phyloP scores from a whole-genome alignment of 2,888 invertebrate genomes.

The Baronia brevicornis region DNA sequence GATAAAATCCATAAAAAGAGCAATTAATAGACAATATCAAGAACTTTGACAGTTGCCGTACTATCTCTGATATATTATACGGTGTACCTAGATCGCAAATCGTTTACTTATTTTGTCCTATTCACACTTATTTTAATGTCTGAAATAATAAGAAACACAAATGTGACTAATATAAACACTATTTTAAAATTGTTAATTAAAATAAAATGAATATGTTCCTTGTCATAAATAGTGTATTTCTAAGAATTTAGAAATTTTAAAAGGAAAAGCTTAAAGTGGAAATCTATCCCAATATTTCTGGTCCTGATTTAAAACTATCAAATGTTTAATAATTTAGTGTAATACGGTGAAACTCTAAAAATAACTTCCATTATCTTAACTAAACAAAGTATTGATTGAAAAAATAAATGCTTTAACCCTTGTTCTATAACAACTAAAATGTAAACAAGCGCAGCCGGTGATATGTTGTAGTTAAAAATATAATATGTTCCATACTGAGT shows the following conservation, averaged over 20 bases:
- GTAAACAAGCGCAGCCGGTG: slow-evolving; percentile 28
- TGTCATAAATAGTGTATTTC: too few relatives aligned
- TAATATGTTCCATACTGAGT: slow-evolving; percentile 30
- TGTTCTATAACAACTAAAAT: slow-evolving; percentile 7
- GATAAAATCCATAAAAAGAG: slow-evolving; percentile 51
- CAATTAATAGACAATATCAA: slow-evolving; percentile 67
- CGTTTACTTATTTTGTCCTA: slow-evolving; percentile 36
- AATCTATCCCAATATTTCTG: too few relatives aligned
- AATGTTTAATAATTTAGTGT: neutral
- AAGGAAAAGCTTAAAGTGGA: too few relatives aligned
- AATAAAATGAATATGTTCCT: too few relatives aligned
- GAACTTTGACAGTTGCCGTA: slow-evolving; percentile 48
- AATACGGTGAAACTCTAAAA: slow-evolving; percentile 22
- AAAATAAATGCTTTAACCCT: slow-evolving; percentile 30
- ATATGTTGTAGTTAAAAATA: slow-evolving; percentile 26
- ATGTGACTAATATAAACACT: slow-evolving; percentile 4
- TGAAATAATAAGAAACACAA: slow-evolving; percentile 29
- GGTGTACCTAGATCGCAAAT: slow-evolving; percentile 25
- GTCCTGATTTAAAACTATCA: neutral
- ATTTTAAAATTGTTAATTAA: too few relatives aligned
- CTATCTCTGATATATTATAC: slow-evolving; percentile 48
- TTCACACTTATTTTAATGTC: slow-evolving; percentile 28
- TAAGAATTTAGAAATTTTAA: too few relatives aligned
- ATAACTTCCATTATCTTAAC: slow-evolving; percentile 37
- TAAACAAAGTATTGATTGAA: slow-evolving; percentile 33